Evolutionary conservation across 2,113 vertebrate species (phyloP).

Genomic region (Nesoenas mayeri): DNA sequence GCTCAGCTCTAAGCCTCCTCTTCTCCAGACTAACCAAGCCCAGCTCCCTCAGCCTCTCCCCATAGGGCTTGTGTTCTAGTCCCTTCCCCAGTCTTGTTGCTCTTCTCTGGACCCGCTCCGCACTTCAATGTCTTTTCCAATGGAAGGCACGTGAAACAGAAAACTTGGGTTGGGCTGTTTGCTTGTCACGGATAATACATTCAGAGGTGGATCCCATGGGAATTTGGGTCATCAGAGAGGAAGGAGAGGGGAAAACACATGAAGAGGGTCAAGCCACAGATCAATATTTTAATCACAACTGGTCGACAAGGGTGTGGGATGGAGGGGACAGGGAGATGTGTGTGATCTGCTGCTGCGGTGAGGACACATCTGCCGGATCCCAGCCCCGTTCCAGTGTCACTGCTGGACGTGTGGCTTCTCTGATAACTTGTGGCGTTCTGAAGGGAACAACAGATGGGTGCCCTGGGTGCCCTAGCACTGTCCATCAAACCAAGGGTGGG

Average conservation of each 20-base stretch:
- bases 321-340: background rate
- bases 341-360: background rate
- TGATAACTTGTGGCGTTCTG: fast-evolving
- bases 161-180: background rate
- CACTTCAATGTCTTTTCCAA: too few relatives aligned
- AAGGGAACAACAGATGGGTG: background rate
- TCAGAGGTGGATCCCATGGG: background rate
- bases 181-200: background rate
- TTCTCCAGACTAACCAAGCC: too few relatives aligned
- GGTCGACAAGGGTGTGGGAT: background rate
- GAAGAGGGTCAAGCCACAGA: background rate
- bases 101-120: too few relatives aligned
- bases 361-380: background rate
- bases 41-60: too few relatives aligned
- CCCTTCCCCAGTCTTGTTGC: too few relatives aligned
- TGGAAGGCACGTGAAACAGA: background rate
- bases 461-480: background rate
- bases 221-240: background rate
- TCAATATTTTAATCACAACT: background rate
- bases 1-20: too few relatives aligned
- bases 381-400: background rate
- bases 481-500: background rate
- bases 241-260: background rate
- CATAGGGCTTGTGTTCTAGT: too few relatives aligned
- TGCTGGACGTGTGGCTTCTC: background rate